These are phyloP conservation scores for Ridgeia piscesae DNA, from an alignment of 1,140 invertebrate genomes.

Conservation along the genomic window DNA sequence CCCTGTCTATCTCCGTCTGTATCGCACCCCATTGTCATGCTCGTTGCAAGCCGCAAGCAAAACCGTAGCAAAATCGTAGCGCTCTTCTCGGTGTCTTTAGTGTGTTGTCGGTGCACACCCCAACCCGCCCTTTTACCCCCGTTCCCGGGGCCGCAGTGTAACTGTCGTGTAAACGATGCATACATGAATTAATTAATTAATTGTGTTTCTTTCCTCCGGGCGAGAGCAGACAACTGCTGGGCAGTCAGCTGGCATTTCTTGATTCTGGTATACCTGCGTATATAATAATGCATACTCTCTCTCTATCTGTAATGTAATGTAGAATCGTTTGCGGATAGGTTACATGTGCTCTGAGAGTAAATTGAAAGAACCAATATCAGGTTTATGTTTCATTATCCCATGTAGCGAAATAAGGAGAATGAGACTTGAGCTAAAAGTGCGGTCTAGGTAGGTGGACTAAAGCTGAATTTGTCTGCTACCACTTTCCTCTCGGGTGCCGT, in stretches of 20 bases:
- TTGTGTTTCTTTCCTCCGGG: not conserved
- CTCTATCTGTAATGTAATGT: no score
- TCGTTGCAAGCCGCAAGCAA: not conserved
- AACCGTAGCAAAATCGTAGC: not conserved
- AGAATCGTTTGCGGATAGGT: not conserved
- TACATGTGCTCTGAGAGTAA: not conserved
- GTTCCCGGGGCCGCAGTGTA: not conserved
- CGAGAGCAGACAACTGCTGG: not conserved
- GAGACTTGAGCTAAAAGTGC: slow-evolving; percentile 4
- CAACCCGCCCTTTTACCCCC: no score
- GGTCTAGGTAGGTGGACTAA: not conserved
- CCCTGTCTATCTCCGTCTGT: not conserved
- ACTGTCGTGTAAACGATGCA: not conserved
- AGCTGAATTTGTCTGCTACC: not conserved
- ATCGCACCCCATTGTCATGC: not conserved
- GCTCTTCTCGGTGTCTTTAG: not conserved
- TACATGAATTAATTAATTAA: slow-evolving; percentile 7
- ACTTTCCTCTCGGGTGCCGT: not conserved
- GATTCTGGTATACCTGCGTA: not conserved
- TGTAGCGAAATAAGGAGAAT: slow-evolving; percentile 5
- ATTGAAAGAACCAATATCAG: not conserved
- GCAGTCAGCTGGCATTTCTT: not conserved
- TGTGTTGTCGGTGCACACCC: not conserved
- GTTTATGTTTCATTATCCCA: slow-evolving; percentile 1
- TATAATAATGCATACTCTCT: not conserved